Percentiles rank a stretch among this genome's conserved stretches.
Evolutionary conservation across 2,888 invertebrate species (phyloP).

Genomic region (Drosophila prolongata): DNA sequence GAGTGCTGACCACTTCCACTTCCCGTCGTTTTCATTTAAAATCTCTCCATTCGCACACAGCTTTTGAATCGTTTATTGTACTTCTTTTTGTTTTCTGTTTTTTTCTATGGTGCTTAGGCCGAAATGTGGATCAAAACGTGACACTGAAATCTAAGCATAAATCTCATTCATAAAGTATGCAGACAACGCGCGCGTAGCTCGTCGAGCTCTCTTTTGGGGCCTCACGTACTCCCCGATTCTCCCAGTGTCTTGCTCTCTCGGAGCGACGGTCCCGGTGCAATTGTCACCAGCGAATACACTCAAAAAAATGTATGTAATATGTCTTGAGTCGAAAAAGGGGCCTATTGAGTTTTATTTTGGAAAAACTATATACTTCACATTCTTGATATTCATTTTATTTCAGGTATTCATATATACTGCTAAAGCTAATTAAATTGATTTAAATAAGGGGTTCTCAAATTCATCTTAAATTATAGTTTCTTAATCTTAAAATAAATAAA

Average conservation of each 20-base stretch:
- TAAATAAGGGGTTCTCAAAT: no score
- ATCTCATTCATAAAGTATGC: conserved; percentile 75
- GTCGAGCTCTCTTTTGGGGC: conserved; percentile 7
- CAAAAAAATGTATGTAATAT: background rate
- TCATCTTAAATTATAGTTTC: no score
- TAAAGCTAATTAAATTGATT: no score
- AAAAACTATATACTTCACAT: no score
- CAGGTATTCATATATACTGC: no score
- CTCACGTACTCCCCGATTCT: conserved; percentile 6
- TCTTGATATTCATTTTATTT: no score
- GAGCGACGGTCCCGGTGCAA: conserved; percentile 41
- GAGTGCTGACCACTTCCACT: conserved; percentile 34
- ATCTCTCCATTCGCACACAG: conserved; percentile 8
- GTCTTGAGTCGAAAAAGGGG: no score
- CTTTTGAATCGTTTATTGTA: conserved; percentile 1
- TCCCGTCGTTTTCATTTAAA: conserved; percentile 13
- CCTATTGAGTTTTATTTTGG: no score
- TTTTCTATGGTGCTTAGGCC: conserved; percentile 21
- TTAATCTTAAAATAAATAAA: no score
- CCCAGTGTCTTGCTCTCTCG: background rate
- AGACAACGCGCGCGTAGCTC: conserved; percentile 28
- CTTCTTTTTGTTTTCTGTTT: conserved; percentile 9
- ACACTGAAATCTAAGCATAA: conserved; percentile 74
- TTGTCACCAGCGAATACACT: conserved; percentile 18
- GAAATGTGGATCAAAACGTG: conserved; percentile 74